Evolutionary conservation across 2,797 vertebrate genomes (phyloP), one percentile per base, ranked within the genome.

Genomic region (Triplophysa bombifrons): DNA sequence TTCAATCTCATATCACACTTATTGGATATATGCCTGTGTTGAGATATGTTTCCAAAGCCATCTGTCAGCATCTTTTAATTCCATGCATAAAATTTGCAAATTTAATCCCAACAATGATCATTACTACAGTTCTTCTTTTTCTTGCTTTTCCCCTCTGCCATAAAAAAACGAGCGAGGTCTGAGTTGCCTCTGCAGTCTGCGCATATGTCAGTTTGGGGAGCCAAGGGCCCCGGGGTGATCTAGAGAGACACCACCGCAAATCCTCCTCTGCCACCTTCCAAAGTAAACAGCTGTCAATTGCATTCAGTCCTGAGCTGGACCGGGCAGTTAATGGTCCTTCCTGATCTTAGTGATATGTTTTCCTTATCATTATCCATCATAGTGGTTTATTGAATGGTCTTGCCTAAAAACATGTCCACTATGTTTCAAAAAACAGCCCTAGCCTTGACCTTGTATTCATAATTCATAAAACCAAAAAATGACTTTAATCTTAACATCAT

Each of bases 221-320:
- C 68, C 19, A 5, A 69, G 71, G 25, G 74, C 68, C 7, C 1
- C 9, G 22, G 82, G 85, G 74, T 88, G 82, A 89, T 80, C 50
- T n/a, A 19, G 58, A 0, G 46, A 86, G 89, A 91, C 90, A 87
- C 89, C 6, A 11, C 1, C 3, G 34, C 46, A 89, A 85, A 89
- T 88, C 87, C 68, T 77, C 14, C 0, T 48, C 80, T 85, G 78
- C 63, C 83, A 82, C 86, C 86, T 86, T 88, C 88, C 87, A 84
- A 80, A 70, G 77, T 85, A 82, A 85, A 86, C 80, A 83, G 74
- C 81, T 82, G 81, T 84, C 84, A 74, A 67, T 41, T 63, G 1
- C 13, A 55, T 55, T 83, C 76, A 71, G 72, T 78, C 70, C 46
- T 34, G 41, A 34, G 20, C 41, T 48, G 46, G 63, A 65, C 41